Evolutionary conservation across 2,888 invertebrate genomes (phyloP), one percentile per base, ranked within the genome.

Genomic region (Cyclophora punctaria): DNA sequence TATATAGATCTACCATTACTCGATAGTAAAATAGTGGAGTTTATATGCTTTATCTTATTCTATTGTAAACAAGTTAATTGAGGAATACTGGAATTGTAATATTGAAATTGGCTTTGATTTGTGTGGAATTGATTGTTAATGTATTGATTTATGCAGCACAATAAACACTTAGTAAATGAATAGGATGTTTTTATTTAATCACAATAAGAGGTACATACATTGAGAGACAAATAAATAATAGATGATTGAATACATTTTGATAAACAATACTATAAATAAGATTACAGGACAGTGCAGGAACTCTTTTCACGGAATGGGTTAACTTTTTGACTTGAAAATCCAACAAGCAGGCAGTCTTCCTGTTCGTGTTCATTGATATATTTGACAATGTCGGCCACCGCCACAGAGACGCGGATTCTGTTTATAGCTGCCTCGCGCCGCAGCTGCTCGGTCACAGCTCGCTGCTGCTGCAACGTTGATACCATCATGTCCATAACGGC

Each of bases 291-390:
- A 67, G 91, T 91, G 88, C 97, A 97, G 54, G 95, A 94, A 76
- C 94, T 96, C 88, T 97, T 97, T 84, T 97, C 97, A 61, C 97
- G 93, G 90, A 97, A 98, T 35, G 98, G 98, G 86, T 98, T 98
- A 7, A 96, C 95, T 78, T 97, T 96, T 78, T 97, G 97, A 64
- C 95, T 96, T 58, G 96, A 94, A 81, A 98, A 98, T 41, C 98
- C 98, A 60, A 96, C 95, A 59, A 98, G 91, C 46, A 98, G 91
- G 71, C 95, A 97, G 84, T 98, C 98, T 72, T 98, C 97, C 66
- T 95, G 94, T 73, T 96, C 95, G 72, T 98, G 97, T 68, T 97
- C 97, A 44, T 92, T 91, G 60, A 97, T 95, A 75, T 93, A 97
- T 75, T 96, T 96, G 75, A 97, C 94, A 66, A 98, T 96, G 68